phyloP scores from a whole-genome alignment of 2,113 vertebrate genomes.

The Stegostoma tigrinum region DNA sequence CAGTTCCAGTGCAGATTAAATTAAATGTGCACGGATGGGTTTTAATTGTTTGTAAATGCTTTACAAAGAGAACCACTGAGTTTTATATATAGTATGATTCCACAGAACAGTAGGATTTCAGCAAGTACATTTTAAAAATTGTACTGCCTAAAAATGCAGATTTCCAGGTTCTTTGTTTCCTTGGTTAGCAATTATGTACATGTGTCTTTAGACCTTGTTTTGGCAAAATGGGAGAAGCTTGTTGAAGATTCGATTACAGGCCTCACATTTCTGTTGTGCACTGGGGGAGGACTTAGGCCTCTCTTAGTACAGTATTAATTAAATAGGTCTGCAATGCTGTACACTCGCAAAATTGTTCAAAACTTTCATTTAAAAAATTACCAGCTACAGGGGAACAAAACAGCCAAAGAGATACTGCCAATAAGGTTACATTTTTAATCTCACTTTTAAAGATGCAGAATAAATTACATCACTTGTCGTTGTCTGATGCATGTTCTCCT shows the following conservation, averaged over 20 bases:
- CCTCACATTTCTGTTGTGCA: neutral
- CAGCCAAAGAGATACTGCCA: neutral
- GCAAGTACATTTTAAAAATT: conserved; percentile 14
- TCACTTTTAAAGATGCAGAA: neutral
- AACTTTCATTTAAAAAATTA: conserved; percentile 13
- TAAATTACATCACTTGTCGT: neutral
- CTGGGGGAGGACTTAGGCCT: neutral
- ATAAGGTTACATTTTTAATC: neutral
- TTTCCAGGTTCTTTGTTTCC: conserved; percentile 13
- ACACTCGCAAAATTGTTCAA: neutral
- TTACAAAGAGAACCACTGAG: conserved; percentile 33
- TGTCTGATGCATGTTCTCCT: neutral
- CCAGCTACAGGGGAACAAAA: neutral
- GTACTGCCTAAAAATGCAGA: neutral
- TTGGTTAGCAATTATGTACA: neutral
- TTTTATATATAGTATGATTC: conserved; percentile 29
- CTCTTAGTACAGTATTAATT: conserved; percentile 3
- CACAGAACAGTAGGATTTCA: conserved; percentile 30
- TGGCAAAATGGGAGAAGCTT: neutral
- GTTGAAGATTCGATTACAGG: conserved; percentile 27
- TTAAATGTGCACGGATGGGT: conserved; percentile 30
- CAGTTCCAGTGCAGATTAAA: conserved; percentile 32
- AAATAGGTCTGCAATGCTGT: neutral
- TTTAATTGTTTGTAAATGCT: conserved; percentile 36
- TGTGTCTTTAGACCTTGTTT: conserved; percentile 21